Conservation (phyloP, 2,888 invertebrate species). For the Andrena praecox region DNA sequence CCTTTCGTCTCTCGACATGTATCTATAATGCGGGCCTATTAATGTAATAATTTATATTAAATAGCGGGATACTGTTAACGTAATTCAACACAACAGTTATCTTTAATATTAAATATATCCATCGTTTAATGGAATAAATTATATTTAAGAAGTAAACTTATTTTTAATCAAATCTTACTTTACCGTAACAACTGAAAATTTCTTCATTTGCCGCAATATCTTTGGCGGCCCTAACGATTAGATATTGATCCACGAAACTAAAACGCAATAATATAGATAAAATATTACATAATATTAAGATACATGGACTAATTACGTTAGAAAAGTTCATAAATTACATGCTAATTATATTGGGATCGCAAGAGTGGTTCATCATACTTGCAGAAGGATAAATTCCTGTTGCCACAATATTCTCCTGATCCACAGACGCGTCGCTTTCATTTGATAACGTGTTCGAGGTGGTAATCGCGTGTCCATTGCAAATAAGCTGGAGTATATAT, state of each 20-base stretch:
- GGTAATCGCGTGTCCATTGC: slow-evolving; percentile 91
- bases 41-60: slow-evolving; percentile 10
- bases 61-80: not conserved
- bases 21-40: slow-evolving; percentile 89
- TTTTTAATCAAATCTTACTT: slow-evolving; percentile 19
- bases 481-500: slow-evolving; percentile 92
- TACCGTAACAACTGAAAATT: slow-evolving; percentile 94
- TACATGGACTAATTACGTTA: slow-evolving; percentile 3
- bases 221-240: slow-evolving; percentile 90
- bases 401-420: slow-evolving; percentile 87
- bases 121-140: not conserved
- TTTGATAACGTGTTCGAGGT: slow-evolving; percentile 76
- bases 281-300: slow-evolving; percentile 85
- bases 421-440: slow-evolving; percentile 69
- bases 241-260: slow-evolving; percentile 90
- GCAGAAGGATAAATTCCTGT: slow-evolving; percentile 94
- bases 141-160: not conserved
- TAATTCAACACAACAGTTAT: not conserved
- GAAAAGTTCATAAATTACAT: slow-evolving; percentile 85
- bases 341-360: slow-evolving; percentile 92
- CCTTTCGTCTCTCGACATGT: slow-evolving; percentile 88
- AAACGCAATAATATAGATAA: slow-evolving; percentile 84
- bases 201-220: slow-evolving; percentile 89
- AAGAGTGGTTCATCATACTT: slow-evolving; percentile 97
- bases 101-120: not conserved